These are phyloP conservation scores for Lottia scabra DNA, from an alignment of 2,888 invertebrate genomes.

Conservation along the genomic window DNA sequence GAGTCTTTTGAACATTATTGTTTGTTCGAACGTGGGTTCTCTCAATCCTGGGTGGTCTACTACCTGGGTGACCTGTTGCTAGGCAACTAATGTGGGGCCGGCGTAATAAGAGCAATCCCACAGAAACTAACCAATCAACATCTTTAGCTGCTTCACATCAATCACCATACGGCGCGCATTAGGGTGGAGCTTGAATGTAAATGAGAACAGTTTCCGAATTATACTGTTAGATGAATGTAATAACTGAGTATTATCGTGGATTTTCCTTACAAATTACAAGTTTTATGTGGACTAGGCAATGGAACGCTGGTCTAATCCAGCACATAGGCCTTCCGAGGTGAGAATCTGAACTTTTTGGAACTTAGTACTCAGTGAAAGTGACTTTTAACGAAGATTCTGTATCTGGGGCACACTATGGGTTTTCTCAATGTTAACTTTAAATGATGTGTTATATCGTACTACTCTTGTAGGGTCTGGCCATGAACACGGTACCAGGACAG, in stretches of 20 bases:
- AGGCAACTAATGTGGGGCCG: constrained; percentile 67
- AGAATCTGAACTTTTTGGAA: constrained; percentile 13
- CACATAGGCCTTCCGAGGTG: constrained; percentile 39
- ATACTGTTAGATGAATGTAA: constrained; percentile 38
- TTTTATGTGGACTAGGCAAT: constrained; percentile 45
- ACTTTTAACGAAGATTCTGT: constrained; percentile 11
- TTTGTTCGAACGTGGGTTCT: constrained; percentile 54
- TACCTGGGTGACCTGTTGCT: constrained; percentile 68
- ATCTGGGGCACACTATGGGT: constrained; percentile 6
- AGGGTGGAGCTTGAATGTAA: constrained; percentile 59
- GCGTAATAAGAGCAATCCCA: constrained; percentile 60
- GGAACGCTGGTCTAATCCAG: constrained; percentile 50
- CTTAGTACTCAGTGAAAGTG: constrained; percentile 5
- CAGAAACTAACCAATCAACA: constrained; percentile 60
- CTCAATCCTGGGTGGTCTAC: constrained; percentile 65
- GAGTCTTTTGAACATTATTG: constrained; percentile 44
- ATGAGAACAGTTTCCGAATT: constrained; percentile 46
- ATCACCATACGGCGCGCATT: constrained; percentile 48
- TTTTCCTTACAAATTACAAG: constrained; percentile 40
- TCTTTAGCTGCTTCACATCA: constrained; percentile 56
- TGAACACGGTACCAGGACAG: constrained; percentile 54
- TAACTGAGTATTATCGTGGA: constrained; percentile 33
- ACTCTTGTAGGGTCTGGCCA: constrained; percentile 47
- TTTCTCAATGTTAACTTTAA: constrained; percentile 18
- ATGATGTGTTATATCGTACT: constrained; percentile 25